phyloP scores from a whole-genome alignment of 2,797 vertebrate species.

The Ctenosaura bakeri region DNA sequence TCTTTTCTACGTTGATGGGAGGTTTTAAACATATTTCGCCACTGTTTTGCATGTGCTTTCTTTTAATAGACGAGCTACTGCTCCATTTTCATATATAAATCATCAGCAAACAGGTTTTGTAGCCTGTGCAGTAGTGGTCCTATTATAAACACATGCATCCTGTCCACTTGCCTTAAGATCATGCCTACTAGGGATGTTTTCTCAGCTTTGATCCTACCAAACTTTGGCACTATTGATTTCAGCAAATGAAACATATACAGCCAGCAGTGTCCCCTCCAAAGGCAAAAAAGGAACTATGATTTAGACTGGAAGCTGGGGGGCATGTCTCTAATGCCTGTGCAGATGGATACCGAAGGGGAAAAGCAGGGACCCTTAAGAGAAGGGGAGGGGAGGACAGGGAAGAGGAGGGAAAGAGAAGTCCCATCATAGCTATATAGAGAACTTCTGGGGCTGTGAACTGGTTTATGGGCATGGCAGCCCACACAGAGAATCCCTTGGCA shows the following conservation, averaged over 20 bases:
- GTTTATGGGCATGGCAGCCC: constrained; percentile 13
- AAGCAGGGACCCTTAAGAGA: background rate
- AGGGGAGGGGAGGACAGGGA: no score
- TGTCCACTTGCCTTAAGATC: background rate
- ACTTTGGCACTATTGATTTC: constrained; percentile 33
- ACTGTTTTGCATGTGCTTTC: background rate
- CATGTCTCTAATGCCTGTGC: background rate
- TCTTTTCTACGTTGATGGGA: no score
- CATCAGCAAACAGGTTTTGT: constrained; percentile 55
- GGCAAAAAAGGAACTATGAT: background rate
- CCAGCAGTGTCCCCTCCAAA: constrained; percentile 16
- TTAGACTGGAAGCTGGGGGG: constrained; percentile 14
- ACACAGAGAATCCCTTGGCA: background rate
- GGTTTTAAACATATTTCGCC: background rate
- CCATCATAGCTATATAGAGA: background rate
- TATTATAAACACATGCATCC: background rate
- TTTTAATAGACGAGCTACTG: background rate
- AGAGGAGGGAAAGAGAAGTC: no score
- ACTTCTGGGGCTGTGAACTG: background rate
- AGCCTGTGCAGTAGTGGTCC: background rate
- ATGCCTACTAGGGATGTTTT: background rate
- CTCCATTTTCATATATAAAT: background rate
- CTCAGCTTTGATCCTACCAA: background rate
- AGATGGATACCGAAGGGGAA: background rate
- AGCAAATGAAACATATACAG: constrained; percentile 25